A percentile compares a stretch with the other conserved stretches of the same genome.
phyloP scores from a whole-genome alignment of 1,140 invertebrate genomes.

The Platorchestia sp. region DNA sequence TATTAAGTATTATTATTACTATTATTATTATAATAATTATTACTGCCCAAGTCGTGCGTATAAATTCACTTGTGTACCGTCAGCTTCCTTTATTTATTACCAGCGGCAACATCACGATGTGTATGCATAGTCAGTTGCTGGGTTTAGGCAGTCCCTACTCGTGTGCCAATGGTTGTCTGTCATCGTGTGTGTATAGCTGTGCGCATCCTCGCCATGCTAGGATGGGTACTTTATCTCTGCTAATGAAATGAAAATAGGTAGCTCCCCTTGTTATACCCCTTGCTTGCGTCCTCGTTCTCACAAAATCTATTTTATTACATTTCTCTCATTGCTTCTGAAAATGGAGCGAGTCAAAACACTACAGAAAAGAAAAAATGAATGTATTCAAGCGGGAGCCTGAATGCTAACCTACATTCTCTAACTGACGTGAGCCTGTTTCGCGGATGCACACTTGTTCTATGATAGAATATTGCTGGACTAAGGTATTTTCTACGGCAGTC shows the following conservation, averaged over 20 bases:
- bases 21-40: slow-evolving; percentile 33
- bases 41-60: slow-evolving; percentile 31
- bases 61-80: slow-evolving; percentile 4
- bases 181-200: neutral
- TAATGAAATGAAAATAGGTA: neutral
- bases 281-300: neutral
- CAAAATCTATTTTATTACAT: neutral
- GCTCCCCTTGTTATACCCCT: neutral
- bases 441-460: neutral
- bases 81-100: slow-evolving; percentile 23
- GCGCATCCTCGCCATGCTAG: neutral
- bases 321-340: neutral
- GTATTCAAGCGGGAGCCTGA: neutral
- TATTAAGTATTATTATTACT: slow-evolving; percentile 39
- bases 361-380: neutral
- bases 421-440: neutral
- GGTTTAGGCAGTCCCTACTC: neutral
- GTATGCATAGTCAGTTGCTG: neutral
- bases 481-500: neutral
- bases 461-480: neutral
- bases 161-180: neutral
- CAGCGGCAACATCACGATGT: neutral
- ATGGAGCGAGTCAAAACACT: neutral
- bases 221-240: neutral
- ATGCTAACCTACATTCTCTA: neutral